Evolutionary conservation across 2,797 vertebrate species (phyloP).

Genomic region (Trachurus trachurus): DNA sequence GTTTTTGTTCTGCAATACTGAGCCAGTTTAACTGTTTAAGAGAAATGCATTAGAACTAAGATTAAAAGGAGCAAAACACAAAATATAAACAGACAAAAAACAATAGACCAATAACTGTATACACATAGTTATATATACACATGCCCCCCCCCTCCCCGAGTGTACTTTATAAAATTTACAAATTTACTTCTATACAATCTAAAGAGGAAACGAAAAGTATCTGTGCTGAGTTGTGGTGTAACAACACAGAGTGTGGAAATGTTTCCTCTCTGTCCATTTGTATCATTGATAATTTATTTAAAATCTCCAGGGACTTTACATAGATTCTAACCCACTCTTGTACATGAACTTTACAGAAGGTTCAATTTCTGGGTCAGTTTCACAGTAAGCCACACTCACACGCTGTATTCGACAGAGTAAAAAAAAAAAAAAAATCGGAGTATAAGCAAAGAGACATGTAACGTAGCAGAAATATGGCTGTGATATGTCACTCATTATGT

Average conservation of each 20-base stretch:
- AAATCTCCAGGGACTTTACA: slow-evolving; percentile 12
- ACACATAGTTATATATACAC: slow-evolving; percentile 3
- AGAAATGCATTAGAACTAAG: neutral
- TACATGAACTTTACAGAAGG: neutral
- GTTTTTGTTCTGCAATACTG: neutral
- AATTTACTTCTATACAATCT: neutral
- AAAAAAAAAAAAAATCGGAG: no score
- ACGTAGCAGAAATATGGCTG: neutral
- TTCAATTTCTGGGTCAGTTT: neutral
- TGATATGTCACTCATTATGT: neutral
- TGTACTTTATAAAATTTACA: neutral
- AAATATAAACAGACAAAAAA: no score
- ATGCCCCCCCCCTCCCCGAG: slow-evolving; percentile 1
- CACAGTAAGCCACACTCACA: neutral
- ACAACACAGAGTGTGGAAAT: neutral
- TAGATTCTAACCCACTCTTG: neutral
- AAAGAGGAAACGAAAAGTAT: neutral
- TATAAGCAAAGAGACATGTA: no score
- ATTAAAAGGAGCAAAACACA: no score
- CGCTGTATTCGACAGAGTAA: neutral
- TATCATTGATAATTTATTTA: slow-evolving; percentile 18
- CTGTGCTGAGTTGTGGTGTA: neutral
- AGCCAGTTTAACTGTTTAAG: neutral
- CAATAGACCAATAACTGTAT: neutral
- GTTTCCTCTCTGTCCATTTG: neutral